Evolutionary conservation across 2,113 vertebrate genomes (phyloP).

Genomic region (Litocranius walleri): DNA sequence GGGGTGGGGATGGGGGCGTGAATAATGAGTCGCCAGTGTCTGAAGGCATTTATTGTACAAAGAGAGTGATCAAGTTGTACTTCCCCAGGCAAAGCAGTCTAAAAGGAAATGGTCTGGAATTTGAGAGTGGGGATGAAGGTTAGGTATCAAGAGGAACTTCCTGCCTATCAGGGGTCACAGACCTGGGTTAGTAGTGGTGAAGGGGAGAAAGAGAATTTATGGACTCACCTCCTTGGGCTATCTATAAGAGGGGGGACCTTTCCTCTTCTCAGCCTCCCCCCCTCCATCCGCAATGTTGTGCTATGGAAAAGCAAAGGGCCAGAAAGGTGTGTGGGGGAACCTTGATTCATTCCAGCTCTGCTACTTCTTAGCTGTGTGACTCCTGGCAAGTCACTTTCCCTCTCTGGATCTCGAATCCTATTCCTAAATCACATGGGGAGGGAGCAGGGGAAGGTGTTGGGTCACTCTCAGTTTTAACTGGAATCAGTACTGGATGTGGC

Average conservation of each 20-base stretch:
- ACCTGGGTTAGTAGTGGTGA: not conserved
- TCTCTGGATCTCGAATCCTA: not conserved
- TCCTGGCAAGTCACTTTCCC: not conserved
- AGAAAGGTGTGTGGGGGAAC: not conserved
- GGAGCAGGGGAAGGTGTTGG: not conserved
- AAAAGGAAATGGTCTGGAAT: constrained; percentile 29
- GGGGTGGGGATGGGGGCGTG: constrained; percentile 14
- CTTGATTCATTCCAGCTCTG: not conserved
- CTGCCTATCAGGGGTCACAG: not conserved
- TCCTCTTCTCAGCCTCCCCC: not conserved
- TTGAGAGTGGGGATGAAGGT: not conserved
- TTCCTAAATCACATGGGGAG: not conserved
- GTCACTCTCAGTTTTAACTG: not conserved
- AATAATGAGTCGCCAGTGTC: constrained; percentile 44
- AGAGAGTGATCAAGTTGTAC: constrained; percentile 22
- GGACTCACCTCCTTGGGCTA: not conserved
- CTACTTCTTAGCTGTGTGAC: not conserved
- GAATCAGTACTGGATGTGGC: not conserved
- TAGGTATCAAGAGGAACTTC: constrained; percentile 48
- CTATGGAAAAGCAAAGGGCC: not conserved
- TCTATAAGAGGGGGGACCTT: not conserved
- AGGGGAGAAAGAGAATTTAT: not conserved
- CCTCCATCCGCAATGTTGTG: not conserved
- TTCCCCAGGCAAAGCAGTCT: not conserved
- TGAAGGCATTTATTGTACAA: constrained; percentile 67